These are phyloP conservation scores for Uropsilus gracilis DNA, from an alignment of 2,113 vertebrate genomes.

Conservation along the genomic window DNA sequence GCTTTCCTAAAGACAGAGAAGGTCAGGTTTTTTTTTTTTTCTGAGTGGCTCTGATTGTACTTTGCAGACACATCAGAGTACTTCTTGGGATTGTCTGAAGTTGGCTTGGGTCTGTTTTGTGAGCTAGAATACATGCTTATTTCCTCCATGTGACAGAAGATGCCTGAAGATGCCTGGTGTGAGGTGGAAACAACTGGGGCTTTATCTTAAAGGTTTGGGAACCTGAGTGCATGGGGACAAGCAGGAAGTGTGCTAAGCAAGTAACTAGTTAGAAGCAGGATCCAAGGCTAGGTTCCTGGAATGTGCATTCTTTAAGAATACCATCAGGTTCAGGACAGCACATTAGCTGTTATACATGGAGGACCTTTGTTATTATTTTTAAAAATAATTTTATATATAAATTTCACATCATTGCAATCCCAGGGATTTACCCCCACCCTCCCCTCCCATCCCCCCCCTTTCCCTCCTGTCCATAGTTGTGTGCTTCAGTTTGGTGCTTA, in stretches of 20 bases:
- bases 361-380: too few species aligned
- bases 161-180: accelerated
- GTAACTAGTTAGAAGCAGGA: accelerated
- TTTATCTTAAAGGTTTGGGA: background rate
- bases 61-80: background rate
- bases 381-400: too few species aligned
- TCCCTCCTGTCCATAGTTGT: too few species aligned
- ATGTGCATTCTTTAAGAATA: background rate
- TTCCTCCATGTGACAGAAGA: background rate
- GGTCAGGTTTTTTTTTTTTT: background rate
- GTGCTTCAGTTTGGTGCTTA: too few species aligned
- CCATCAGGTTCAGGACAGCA: too few species aligned
- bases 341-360: background rate
- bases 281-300: background rate
- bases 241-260: background rate
- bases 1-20: background rate
- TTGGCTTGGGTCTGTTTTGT: background rate
- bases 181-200: background rate
- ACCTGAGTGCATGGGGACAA: background rate
- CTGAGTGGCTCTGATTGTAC: accelerated
- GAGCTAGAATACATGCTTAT: background rate
- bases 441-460: too few species aligned
- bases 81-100: too few species aligned
- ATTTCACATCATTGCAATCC: too few species aligned
- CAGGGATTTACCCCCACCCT: too few species aligned